Conservation (phyloP, 2,888 invertebrate genomes). For the Bellardia bayeri region DNA sequence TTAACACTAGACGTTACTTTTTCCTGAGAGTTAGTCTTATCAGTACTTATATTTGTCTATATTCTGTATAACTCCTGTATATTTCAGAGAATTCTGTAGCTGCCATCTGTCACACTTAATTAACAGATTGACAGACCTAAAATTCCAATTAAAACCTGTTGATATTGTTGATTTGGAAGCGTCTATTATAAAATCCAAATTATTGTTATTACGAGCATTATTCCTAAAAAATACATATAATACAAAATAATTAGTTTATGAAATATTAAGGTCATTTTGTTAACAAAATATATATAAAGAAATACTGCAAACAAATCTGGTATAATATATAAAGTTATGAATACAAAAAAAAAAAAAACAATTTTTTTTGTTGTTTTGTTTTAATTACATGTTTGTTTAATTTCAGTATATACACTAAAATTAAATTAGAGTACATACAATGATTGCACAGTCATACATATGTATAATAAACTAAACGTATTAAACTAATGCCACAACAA, state of each 20-base stretch:
- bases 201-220: neutral
- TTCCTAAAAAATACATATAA: neutral
- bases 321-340: neutral
- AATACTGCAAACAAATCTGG: neutral
- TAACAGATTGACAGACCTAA: neutral
- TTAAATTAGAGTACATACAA: neutral
- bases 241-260: neutral
- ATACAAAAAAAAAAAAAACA: neutral
- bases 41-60: no score
- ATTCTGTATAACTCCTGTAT: no score
- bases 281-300: neutral
- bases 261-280: constrained; percentile 32
- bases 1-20: no score
- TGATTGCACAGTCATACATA: no score
- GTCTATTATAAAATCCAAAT: neutral
- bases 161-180: neutral
- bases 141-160: neutral
- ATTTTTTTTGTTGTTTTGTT: neutral
- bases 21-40: no score
- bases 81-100: neutral
- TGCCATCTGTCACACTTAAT: neutral
- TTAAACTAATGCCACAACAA: neutral
- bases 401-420: neutral
- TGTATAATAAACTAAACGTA: neutral
- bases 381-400: constrained; percentile 14